Evolutionary conservation across 2,888 invertebrate species (phyloP), one percentile per base, ranked within the genome.

Genomic region (Ptychoptera albimana): DNA sequence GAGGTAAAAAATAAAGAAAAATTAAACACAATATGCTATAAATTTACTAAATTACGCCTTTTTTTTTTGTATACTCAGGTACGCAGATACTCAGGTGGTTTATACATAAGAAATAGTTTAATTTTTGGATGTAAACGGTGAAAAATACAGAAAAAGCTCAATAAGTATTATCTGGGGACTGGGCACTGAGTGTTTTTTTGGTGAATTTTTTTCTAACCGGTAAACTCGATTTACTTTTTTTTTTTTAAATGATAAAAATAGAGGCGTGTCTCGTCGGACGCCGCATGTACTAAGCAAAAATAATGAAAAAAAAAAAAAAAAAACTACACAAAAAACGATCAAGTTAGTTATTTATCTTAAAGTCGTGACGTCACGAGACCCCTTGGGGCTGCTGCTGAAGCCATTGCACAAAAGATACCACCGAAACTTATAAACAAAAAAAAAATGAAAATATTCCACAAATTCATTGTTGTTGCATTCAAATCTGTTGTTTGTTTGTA

Each of bases 301-400:
- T 38, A 14, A 38, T 38, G n/a, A n/a, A 23, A n/a, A 16, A 23
- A 23, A 23, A 23, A 23, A 23, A 23, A 23, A 23, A 23, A 23
- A 23, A 5, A 5, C 4, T 7, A 23, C 23, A 3, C 3, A 23
- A 23, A 23, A 23, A 23, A 7, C 23, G 23, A 23, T 23, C 23
- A 23, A 23, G 23, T 23, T 23, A 23, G 23, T 23, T 23, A 23
- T 23, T 23, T 23, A 23, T 23, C 50, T 49, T 47, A 47, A 52
- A 52, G 49, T 50, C 52, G 52, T 52, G 52, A 52, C 51, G 50
- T 49, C 51, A 52, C 45, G 51, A 50, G 51, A 50, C 49, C 50
- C 52, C 50, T 47, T 45, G 50, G 51, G 50, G 47, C 45, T 47
- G 46, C 46, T 49, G 48, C 49, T 49, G 49, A 49, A 50, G 49